Percentiles rank a stretch among this genome's conserved stretches.
These are phyloP conservation scores for Echiichthys vipera DNA, from an alignment of 2,797 vertebrate species.

Conservation along the genomic window DNA sequence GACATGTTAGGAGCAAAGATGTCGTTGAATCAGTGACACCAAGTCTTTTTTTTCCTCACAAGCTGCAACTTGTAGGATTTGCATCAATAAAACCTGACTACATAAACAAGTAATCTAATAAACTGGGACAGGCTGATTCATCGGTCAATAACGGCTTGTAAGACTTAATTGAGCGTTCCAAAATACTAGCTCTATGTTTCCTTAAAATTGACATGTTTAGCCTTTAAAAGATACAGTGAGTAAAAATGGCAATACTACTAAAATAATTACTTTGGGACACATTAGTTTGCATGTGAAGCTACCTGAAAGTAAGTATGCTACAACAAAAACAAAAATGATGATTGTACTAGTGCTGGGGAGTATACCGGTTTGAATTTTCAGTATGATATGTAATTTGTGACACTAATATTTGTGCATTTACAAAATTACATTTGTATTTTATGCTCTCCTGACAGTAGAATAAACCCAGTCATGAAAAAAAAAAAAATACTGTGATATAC, in stretches of 20 bases:
- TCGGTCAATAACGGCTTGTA: background rate
- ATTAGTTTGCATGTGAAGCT: background rate
- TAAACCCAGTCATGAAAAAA: too few relatives aligned
- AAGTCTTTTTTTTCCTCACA: background rate
- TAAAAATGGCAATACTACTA: background rate
- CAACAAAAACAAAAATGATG: too few relatives aligned
- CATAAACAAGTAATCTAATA: background rate
- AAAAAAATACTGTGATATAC: too few relatives aligned
- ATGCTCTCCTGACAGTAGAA: too few relatives aligned
- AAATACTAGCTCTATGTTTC: background rate
- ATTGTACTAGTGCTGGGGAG: too few relatives aligned
- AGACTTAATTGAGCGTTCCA: background rate
- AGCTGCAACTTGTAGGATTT: background rate
- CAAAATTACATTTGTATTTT: too few relatives aligned
- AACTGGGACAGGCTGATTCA: background rate
- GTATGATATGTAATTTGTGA: too few relatives aligned
- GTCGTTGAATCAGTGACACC: background rate
- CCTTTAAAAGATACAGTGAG: too few relatives aligned
- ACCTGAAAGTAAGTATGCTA: background rate
- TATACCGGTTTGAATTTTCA: too few relatives aligned
- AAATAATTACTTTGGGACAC: background rate
- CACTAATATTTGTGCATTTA: too few relatives aligned
- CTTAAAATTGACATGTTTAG: too few relatives aligned
- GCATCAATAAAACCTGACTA: background rate
- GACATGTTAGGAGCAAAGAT: constrained; percentile 1